Conservation (phyloP, 2,797 vertebrate genomes). For the Melanotaenia pygmaea region DNA sequence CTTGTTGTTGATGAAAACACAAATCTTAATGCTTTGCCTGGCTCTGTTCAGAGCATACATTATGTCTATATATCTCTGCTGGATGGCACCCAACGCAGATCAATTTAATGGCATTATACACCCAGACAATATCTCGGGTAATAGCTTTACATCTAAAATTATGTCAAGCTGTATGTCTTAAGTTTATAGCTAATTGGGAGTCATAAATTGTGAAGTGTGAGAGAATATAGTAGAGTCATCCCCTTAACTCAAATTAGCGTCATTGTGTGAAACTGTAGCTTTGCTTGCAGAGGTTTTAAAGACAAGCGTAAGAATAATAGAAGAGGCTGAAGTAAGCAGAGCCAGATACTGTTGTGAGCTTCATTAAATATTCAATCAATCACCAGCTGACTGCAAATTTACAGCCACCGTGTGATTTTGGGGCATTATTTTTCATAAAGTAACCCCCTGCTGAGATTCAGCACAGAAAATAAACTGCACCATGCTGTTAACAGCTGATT, state of each 20-base stretch:
- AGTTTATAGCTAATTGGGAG: slow-evolving; percentile 7
- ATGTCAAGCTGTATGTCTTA: slow-evolving; percentile 4
- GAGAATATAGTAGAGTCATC: slow-evolving; percentile 9
- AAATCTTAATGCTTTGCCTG: not conserved
- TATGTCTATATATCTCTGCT: not conserved
- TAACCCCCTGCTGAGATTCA: slow-evolving; percentile 4
- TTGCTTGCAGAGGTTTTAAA: slow-evolving; percentile 5
- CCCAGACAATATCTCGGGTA: not conserved
- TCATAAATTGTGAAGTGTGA: slow-evolving; percentile 18
- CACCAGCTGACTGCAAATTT: slow-evolving; percentile 10
- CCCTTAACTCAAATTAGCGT: slow-evolving; percentile 33
- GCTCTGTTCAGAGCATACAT: not conserved
- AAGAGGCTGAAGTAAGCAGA: not conserved
- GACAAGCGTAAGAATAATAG: slow-evolving; percentile 4
- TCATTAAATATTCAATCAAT: not conserved
- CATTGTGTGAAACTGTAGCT: slow-evolving; percentile 8
- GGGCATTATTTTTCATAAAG: slow-evolving; percentile 4
- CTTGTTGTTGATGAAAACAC: not conserved
- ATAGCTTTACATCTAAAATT: slow-evolving; percentile 18
- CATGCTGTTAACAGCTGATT: slow-evolving; percentile 2
- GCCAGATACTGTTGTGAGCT: not conserved
- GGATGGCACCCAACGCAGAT: not conserved
- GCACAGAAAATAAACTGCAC: not conserved
- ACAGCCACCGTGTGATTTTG: slow-evolving; percentile 4
- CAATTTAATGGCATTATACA: not conserved